These are phyloP conservation scores for Stenolophus ochropezus DNA, from an alignment of 2,888 invertebrate species.

Conservation along the genomic window DNA sequence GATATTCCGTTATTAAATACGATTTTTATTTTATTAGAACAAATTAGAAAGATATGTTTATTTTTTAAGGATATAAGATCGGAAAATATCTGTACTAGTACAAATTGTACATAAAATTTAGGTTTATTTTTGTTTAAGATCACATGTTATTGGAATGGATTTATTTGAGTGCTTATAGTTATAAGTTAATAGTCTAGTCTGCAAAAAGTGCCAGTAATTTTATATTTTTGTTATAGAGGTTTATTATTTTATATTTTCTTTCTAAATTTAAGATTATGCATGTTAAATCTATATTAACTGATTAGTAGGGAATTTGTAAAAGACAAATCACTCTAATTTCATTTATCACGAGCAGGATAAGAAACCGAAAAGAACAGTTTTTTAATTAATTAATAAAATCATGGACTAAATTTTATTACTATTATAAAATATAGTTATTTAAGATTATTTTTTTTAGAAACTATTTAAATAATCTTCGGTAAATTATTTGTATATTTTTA, in stretches of 20 bases:
- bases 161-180: slow-evolving; percentile 25
- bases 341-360: too few species aligned
- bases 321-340: slow-evolving; percentile 11
- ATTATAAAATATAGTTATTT: too few species aligned
- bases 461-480: too few species aligned
- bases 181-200: slow-evolving; percentile 48
- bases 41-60: slow-evolving; percentile 7
- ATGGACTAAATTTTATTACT: too few species aligned
- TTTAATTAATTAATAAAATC: too few species aligned
- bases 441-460: too few species aligned
- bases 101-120: slow-evolving; percentile 24
- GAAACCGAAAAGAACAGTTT: too few species aligned
- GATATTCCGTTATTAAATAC: slow-evolving; percentile 17
- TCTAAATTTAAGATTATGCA: slow-evolving; percentile 46
- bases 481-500: too few species aligned
- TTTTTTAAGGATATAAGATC: not conserved
- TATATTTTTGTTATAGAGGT: slow-evolving; percentile 44
- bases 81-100: slow-evolving; percentile 26
- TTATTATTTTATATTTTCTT: slow-evolving; percentile 31
- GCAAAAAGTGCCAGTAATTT: slow-evolving; percentile 48
- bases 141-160: slow-evolving; percentile 1
- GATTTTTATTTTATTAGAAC: slow-evolving; percentile 12
- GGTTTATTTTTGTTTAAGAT: slow-evolving; percentile 2
- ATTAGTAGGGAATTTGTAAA: slow-evolving; percentile 1
- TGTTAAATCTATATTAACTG: slow-evolving; percentile 22